Evolutionary conservation across 2,113 vertebrate genomes (phyloP).

Genomic region (Gambusia affinis): DNA sequence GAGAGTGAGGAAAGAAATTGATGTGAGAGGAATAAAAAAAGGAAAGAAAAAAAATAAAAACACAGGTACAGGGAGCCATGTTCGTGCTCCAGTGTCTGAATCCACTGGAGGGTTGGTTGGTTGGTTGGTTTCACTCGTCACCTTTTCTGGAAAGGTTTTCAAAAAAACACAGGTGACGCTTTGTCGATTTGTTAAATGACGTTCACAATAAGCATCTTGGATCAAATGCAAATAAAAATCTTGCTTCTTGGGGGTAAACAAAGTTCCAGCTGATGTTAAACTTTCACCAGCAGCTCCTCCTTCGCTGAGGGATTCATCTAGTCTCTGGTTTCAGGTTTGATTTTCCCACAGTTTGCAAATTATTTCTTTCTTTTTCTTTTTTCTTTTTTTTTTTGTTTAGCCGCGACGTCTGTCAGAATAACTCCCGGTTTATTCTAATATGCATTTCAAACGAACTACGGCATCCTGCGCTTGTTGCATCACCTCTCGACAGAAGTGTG

Average conservation of each 20-base stretch:
- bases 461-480: background rate
- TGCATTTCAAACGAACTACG: conserved; percentile 45
- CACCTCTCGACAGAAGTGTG: conserved; percentile 2
- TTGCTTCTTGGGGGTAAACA: background rate
- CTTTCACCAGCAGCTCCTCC: conserved; percentile 6
- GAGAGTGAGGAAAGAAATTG: background rate
- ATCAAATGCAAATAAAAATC: background rate
- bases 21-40: conserved; percentile 20
- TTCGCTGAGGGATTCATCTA: background rate
- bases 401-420: background rate
- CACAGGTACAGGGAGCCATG: conserved; percentile 33
- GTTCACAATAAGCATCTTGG: background rate
- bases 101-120: background rate
- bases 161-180: background rate
- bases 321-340: background rate
- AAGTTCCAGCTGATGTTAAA: conserved; percentile 2
- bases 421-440: conserved; percentile 24
- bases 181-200: background rate
- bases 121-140: background rate
- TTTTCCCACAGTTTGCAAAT: conserved; percentile 28
- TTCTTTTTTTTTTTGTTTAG: background rate
- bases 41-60: background rate
- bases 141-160: background rate
- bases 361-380: background rate
- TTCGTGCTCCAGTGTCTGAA: background rate